These are phyloP conservation scores for Rhinolophus ferrumequinum DNA, from an alignment of 2,113 vertebrate species.

Conservation along the genomic window DNA sequence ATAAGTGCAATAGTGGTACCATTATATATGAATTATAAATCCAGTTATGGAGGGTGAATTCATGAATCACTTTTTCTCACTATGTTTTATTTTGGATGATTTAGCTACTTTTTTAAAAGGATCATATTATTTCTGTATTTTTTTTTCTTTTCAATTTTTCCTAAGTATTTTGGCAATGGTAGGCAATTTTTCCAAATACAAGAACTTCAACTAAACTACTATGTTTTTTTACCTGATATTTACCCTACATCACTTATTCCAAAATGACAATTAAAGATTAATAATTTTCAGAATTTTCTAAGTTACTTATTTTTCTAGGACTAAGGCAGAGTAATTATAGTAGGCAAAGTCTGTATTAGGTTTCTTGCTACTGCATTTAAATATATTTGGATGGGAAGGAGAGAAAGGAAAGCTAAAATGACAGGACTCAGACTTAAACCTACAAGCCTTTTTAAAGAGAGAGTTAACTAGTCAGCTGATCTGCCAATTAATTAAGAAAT, in stretches of 20 bases:
- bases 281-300: constrained; percentile 7
- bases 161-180: background rate
- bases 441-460: background rate
- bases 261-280: background rate
- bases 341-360: background rate
- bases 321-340: background rate
- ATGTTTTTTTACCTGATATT: constrained; percentile 8
- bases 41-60: background rate
- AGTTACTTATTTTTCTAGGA: constrained; percentile 1
- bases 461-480: background rate
- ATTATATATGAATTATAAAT: background rate
- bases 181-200: background rate
- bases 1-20: background rate
- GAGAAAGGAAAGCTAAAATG: background rate
- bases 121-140: background rate
- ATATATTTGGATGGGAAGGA: background rate
- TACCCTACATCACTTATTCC: background rate
- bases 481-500: background rate
- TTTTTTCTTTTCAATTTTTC: background rate
- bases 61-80: background rate
- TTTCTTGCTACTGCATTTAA: background rate
- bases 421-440: background rate
- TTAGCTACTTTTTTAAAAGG: background rate
- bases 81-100: background rate
- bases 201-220: background rate